A percentile compares a stretch with the other conserved stretches of the same genome.
phyloP scores from a whole-genome alignment of 92 coral and sea anemone genomes.

The Paragorgia papillata region DNA sequence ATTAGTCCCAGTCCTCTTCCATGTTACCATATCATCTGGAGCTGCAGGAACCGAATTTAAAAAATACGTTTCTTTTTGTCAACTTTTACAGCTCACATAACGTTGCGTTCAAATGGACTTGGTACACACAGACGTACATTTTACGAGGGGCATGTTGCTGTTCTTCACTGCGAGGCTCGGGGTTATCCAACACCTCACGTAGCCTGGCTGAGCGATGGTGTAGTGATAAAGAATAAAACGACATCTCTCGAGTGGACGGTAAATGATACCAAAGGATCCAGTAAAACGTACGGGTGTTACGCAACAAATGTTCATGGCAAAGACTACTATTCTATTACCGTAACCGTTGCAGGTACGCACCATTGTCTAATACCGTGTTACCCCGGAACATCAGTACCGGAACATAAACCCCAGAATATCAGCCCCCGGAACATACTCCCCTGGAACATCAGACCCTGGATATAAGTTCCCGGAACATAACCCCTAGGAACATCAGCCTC shows the following conservation, averaged over 20 bases:
- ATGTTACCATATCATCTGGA: too few relatives aligned
- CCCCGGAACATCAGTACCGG: too few relatives aligned
- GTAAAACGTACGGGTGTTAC: not conserved
- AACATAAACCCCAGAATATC: too few relatives aligned
- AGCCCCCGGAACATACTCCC: too few relatives aligned
- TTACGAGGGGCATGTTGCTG: not conserved
- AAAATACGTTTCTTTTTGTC: too few relatives aligned
- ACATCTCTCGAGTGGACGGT: not conserved
- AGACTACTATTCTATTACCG: not conserved
- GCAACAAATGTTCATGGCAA: conserved; percentile 6
- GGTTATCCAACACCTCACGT: not conserved
- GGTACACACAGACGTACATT: not conserved
- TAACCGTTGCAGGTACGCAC: not conserved
- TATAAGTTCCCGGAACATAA: too few relatives aligned
- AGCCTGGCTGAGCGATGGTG: conserved; percentile 11
- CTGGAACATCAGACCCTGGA: too few relatives aligned
- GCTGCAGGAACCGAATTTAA: too few relatives aligned
- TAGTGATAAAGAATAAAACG: conserved; percentile 9
- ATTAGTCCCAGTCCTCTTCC: too few relatives aligned
- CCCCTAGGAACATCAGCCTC: too few relatives aligned
- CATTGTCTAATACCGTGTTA: too few relatives aligned
- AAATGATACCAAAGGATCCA: conserved; percentile 12
- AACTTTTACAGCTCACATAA: conserved; percentile 17
- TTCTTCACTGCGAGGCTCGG: not conserved
- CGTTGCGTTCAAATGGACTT: not conserved